Conservation (phyloP, 2,888 invertebrate genomes). For the Meloe dianella region DNA sequence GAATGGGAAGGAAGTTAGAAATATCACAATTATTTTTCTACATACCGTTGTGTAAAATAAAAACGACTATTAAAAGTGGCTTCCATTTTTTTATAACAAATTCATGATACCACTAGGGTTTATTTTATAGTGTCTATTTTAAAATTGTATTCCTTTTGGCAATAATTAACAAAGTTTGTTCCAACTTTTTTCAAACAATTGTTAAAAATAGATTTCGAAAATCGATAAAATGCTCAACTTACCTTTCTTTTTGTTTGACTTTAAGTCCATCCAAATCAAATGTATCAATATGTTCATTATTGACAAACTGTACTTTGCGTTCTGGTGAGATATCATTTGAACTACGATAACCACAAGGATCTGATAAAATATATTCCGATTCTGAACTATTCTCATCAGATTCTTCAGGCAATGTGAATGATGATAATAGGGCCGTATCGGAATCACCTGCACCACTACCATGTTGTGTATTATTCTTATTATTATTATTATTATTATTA, state of each 20-base stretch:
- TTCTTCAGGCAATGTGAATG: conserved; percentile 45
- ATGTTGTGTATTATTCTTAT: conserved; percentile 2
- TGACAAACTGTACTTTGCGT: conserved; percentile 63
- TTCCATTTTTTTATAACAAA: neutral
- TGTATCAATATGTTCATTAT: conserved; percentile 55
- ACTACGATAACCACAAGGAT: conserved; percentile 53
- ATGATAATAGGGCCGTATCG: conserved; percentile 36
- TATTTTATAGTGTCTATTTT: neutral
- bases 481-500: neutral
- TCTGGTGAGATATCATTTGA: conserved; percentile 50
- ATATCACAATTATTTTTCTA: neutral
- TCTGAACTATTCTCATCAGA: conserved; percentile 54
- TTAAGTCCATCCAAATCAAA: conserved; percentile 49
- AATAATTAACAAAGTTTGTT: conserved; percentile 2
- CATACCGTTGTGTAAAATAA: neutral
- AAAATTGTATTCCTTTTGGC: neutral
- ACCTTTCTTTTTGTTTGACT: conserved; percentile 60
- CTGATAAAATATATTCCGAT: conserved; percentile 58
- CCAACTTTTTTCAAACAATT: neutral
- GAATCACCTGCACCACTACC: conserved; percentile 29
- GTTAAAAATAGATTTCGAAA: neutral
- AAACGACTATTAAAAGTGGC: neutral
- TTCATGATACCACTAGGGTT: no score
- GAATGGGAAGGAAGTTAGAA: neutral
- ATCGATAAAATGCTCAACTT: conserved; percentile 27